Evolutionary conservation across 2,888 invertebrate genomes (phyloP), one percentile per base, ranked within the genome.

Genomic region (Cephus nigrinus): DNA sequence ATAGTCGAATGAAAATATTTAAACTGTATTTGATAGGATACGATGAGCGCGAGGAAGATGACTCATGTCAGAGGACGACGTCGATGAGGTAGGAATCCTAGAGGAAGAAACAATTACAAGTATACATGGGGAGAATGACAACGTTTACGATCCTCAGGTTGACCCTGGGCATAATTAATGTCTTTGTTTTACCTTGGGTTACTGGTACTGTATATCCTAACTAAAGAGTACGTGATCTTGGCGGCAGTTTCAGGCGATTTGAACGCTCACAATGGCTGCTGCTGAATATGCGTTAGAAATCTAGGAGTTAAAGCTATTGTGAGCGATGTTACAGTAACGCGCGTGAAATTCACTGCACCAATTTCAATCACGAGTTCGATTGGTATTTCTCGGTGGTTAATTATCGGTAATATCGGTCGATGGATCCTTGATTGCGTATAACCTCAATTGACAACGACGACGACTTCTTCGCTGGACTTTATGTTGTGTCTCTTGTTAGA

Each of bases 241-340:
- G 75, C 80, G 77, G 76, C 71, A 76, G 77, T 80, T 80, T 79
- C 78, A 81, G 80, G 81, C 83, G 82, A 84, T 81, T 84, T 84
- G 73, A 84, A 84, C 78, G 83, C 82, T 76, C 77, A 82, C 79
- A 81, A 80, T 80, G 78, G 55, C 55, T 55, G 55, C 55, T 55
- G 55, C 23, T 55, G 55, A 55, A 55, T 55, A 9, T 55, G 55
- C 55, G 55, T 55, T 55, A 23, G 55, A 55, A 55, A 55, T 55
- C 55, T 55, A 23, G 23, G 55, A 55, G 23, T 55, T 23, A 9
- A 55, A 9, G 55, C 23, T 23, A 55, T 55, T 55, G 55, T 23
- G 55, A 55, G 23, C 23, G 40, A 5, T 23, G 40, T 55, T 55
- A 23, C 23, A 23, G 55, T 55, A 55, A 55, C 55, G 55, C 9